A percentile compares a stretch with the other conserved stretches of the same genome.
Evolutionary conservation across 2,113 vertebrate species (phyloP).

Genomic region (Pelobates fuscus): DNA sequence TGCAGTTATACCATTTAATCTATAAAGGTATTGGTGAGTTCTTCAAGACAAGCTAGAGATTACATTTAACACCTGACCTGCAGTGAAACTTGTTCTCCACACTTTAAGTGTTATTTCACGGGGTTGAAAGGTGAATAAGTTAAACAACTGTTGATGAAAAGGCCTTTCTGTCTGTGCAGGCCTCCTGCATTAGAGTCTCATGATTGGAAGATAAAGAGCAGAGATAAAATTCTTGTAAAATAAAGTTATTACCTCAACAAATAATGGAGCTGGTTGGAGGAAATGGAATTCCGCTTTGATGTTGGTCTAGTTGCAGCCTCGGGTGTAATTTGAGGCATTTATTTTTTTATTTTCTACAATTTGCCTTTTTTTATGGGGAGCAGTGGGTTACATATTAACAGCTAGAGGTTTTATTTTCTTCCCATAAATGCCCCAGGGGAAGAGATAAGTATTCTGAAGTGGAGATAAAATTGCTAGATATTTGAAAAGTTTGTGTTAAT

Average conservation of each 20-base stretch:
- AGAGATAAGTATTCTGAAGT: no score
- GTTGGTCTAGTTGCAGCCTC: constrained; percentile 29
- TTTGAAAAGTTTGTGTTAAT: neutral
- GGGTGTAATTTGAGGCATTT: constrained; percentile 45
- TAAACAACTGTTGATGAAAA: no score
- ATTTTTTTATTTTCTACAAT: constrained; percentile 32
- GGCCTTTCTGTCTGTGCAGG: neutral
- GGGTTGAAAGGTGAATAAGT: no score
- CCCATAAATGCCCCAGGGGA: neutral
- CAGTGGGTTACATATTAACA: constrained; percentile 56
- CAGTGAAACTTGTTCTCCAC: no score
- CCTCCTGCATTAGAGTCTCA: neutral
- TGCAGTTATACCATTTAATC: no score
- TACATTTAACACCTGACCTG: no score
- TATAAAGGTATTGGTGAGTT: no score
- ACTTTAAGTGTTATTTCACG: no score
- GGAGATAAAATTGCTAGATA: neutral
- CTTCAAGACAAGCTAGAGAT: no score
- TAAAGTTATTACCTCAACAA: constrained; percentile 10
- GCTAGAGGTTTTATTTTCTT: neutral
- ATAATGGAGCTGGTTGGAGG: constrained; percentile 35
- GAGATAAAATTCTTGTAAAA: neutral
- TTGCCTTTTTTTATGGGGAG: constrained; percentile 50
- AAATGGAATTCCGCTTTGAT: constrained; percentile 55
- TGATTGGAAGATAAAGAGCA: neutral